Percentiles rank a stretch among this genome's conserved stretches.
Conservation (phyloP, 1,140 invertebrate species). For the Hesperophylax magnus region DNA sequence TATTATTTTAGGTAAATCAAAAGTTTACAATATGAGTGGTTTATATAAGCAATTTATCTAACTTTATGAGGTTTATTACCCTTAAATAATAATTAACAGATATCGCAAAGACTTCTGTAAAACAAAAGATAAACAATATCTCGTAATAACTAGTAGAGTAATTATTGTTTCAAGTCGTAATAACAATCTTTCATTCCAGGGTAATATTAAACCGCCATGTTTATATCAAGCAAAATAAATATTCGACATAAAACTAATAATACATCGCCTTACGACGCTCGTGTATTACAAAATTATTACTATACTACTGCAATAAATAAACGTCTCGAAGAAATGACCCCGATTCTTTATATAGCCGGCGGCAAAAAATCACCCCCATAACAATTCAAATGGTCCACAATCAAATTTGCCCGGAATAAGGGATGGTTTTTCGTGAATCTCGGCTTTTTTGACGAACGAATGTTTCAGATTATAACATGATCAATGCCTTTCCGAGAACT, state of each 20-base stretch:
- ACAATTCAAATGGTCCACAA: conserved; percentile 23
- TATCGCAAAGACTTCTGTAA: too few relatives aligned
- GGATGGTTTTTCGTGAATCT: conserved; percentile 30
- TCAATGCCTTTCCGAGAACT: background rate
- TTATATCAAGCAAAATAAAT: too few relatives aligned
- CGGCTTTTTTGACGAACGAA: background rate
- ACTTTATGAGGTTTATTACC: too few relatives aligned
- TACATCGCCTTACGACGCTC: background rate
- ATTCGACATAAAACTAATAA: background rate
- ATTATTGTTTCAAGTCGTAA: too few relatives aligned
- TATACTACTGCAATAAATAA: conserved; percentile 18
- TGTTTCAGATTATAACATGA: background rate
- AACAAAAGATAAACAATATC: too few relatives aligned
- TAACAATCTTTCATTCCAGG: too few relatives aligned
- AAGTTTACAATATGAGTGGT: too few relatives aligned
- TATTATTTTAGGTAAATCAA: too few relatives aligned
- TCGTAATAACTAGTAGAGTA: too few relatives aligned
- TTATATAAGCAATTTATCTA: too few relatives aligned
- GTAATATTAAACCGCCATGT: too few relatives aligned
- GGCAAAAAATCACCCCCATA: conserved; percentile 35
- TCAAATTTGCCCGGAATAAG: conserved; percentile 32
- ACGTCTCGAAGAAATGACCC: conserved; percentile 14
- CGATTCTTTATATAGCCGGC: conserved; percentile 9
- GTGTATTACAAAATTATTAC: conserved; percentile 6
- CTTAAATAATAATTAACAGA: too few relatives aligned